Base-by-base conservation (phyloP, 2,797 vertebrate genomes). In the Miichthys miiuy region DNA sequence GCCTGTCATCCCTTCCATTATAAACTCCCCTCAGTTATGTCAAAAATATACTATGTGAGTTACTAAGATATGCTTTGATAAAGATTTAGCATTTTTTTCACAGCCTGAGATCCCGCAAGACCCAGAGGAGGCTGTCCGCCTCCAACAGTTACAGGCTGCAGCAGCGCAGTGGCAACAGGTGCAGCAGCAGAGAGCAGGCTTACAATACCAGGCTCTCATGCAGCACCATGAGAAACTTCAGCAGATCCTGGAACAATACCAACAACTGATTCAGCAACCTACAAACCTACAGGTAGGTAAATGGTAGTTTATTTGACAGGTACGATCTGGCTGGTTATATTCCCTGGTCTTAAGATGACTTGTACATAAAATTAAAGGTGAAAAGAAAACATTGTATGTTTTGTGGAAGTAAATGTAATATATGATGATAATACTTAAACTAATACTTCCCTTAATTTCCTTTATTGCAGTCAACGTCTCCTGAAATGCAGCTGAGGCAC, bases 121-220 rank as follows among this genome's bases (percentile, higher is more conserved):
- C 83, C 96, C 98, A 0, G 97, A 95, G 68, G 98, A 99, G 86
- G 95, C 95, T 34, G 96, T 96, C 62, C 96, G 98, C 42, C 94
- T 99, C 76, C 96, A 97, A 85, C 97, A 98, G 78, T 82, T 99
- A 68, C 97, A 99, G 86, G 97, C 94, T 0, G 98, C 98, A 63
- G 98, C 98, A 11, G 97, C 98, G 25, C 98, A 99, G 64, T 99
- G 98, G 98, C 98, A 99, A 84, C 97, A 99, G 76, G 97, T 98
- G 63, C 98, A 98, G 79, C 97, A 99, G 47, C 97, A 99, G 71
- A 96, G 96, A n/a, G 96, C 96, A 1, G 96, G 96, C 38, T 95
- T 97, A 88, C 98, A 99, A 8, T 99, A 99, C 90, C 97, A 99
- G 90, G 97, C 97, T 52, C 97, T 99, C 72, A 99, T 99, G 97